These are phyloP conservation scores for Phthorimaea operculella DNA, from an alignment of 1,140 invertebrate species.

Conservation along the genomic window DNA sequence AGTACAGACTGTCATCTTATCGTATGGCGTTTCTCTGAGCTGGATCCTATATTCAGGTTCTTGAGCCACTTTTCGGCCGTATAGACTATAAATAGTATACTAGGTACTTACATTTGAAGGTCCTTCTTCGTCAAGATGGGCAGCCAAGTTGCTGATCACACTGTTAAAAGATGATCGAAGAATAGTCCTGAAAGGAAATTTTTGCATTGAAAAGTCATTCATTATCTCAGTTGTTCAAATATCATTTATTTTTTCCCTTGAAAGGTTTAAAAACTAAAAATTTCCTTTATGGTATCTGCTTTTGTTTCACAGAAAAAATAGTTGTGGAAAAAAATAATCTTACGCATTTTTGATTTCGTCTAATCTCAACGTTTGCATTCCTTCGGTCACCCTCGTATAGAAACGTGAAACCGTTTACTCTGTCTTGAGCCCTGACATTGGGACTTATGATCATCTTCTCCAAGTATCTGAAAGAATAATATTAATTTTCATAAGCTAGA, in stretches of 20 bases:
- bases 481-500: too few relatives aligned
- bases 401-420: conserved; percentile 48
- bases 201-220: too few relatives aligned
- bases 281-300: too few relatives aligned
- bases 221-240: too few relatives aligned
- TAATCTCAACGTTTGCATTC: conserved; percentile 37
- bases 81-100: background rate
- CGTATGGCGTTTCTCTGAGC: too few relatives aligned
- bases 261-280: too few relatives aligned
- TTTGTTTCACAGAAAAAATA: too few relatives aligned
- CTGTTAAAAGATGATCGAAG: conserved; percentile 39
- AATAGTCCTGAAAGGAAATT: conserved; percentile 31
- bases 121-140: conserved; percentile 46
- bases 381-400: conserved; percentile 39
- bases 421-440: conserved; percentile 49
- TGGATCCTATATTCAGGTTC: too few relatives aligned
- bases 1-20: too few relatives aligned
- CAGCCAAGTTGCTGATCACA: conserved; percentile 37
- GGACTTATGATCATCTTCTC: conserved; percentile 41
- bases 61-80: too few relatives aligned
- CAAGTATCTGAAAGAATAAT: conserved; percentile 32
- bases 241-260: too few relatives aligned
- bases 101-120: conserved; percentile 44
- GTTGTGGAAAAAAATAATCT: too few relatives aligned
- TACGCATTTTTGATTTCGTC: conserved; percentile 38